Base-by-base conservation (phyloP, 1,140 invertebrate species). In the Hyles vespertilio region DNA sequence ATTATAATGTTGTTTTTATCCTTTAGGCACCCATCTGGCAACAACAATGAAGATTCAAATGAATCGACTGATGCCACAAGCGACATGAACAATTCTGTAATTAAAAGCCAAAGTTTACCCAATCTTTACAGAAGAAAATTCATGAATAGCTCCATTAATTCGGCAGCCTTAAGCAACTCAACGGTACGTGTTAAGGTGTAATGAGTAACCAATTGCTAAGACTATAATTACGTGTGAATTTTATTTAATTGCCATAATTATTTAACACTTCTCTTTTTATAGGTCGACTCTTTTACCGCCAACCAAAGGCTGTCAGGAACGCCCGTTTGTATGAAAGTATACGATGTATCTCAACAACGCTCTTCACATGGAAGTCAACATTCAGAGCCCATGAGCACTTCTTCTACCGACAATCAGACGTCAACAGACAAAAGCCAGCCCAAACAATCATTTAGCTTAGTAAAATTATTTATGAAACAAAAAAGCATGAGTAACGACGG, bases 381-480 rank as follows among this genome's bases (percentile, higher is more conserved):
- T 64, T 92, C 92, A n/a, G 91, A 92, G 63, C 89, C 90, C 60
- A 91, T 91, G 73, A 92, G 91, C 51, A 89, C 86, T 64, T 85
- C 77, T 56, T 81, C 75, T 61, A 70, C 89, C 78, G 67, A 88
- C 72, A 70, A 89, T 79, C 72, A 91, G 91, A 83, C 91, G 88
- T 89, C 89, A 45, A 84, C 85, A 34, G 89, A 89, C 57, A 89
- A 90, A 75, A 89, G 87, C 66, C 88, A 89, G 72, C 76, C 80
- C 9, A 90, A 91, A 68, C 90, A 90, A 61, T 93, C 94, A 70
- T 93, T 97, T 74, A 97, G 94, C 84, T 90, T 97, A 67, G 94
- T 97, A n/a, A 95, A 95, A 82, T 84, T 96, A 45, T 97, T 96
- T 76, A 96, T 97, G 91, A 96, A 96, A 83, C 95, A 97, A 76